Evolutionary conservation across 2,888 invertebrate genomes (phyloP).

Genomic region (Neocrepidodera transversa): DNA sequence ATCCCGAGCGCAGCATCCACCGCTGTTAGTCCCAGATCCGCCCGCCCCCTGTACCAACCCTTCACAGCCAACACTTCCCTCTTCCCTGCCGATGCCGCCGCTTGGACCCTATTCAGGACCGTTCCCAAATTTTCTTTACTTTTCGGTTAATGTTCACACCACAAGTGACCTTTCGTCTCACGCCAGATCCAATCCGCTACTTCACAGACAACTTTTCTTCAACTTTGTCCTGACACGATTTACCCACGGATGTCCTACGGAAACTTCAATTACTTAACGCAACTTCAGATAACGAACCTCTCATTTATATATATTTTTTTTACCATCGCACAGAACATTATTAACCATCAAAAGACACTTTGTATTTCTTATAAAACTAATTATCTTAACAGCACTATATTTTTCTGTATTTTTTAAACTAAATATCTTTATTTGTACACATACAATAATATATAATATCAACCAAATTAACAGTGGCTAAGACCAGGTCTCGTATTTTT

Average conservation of each 20-base stretch:
- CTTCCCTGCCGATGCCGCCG: constrained; percentile 25
- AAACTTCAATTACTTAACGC: constrained; percentile 5
- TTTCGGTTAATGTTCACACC: not conserved
- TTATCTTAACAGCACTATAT: too few species aligned
- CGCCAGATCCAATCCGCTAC: not conserved
- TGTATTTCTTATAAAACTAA: too few species aligned
- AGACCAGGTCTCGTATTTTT: too few species aligned
- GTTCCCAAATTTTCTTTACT: constrained; percentile 26
- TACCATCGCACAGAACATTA: too few species aligned
- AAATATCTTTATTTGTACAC: too few species aligned
- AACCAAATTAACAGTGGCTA: too few species aligned
- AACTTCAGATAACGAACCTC: constrained; percentile 4
- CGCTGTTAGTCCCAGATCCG: constrained; percentile 47
- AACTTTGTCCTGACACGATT: not conserved
- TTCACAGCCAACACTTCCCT: constrained; percentile 42
- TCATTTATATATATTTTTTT: not conserved
- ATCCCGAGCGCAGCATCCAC: constrained; percentile 64
- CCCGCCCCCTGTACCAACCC: constrained; percentile 45
- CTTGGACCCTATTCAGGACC: constrained; percentile 42
- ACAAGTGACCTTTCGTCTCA: not conserved
- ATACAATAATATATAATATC: too few species aligned
- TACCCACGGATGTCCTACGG: not conserved
- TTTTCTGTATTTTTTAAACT: too few species aligned
- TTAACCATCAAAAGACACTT: too few species aligned
- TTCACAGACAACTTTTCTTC: not conserved